Evolutionary conservation across 1,140 invertebrate species (phyloP), one percentile per base, ranked within the genome.

Genomic region (Drosophila albomicans): DNA sequence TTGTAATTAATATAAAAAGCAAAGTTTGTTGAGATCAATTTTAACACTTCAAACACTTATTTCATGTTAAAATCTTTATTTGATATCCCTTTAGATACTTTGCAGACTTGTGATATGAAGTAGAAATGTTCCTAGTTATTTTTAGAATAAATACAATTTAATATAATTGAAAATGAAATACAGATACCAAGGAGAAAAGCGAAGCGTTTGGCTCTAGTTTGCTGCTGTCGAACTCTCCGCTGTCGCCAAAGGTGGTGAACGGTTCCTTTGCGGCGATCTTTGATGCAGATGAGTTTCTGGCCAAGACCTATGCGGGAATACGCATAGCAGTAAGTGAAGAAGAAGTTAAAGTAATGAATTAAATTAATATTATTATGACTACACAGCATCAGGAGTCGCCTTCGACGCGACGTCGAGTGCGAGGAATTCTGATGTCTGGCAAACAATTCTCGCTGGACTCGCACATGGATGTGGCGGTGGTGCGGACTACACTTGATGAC

Each of bases 191-290:
- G 67, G 95, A 96, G 82, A 94, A 95, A 72, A 97, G 96, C 82
- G 96, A 96, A 69, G 95, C 97, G 52, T 99, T 99, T 88, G 98
- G 98, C 7, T 98, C 98, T 11, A 99, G 98, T 92, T 94, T 98
- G 1, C 93, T 99, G 13, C 93, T 99, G 25, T 96, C 98, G 7
- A 99, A 99, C 92, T 97, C 97, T 20, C 98, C 98, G 1, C 98
- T 99, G 96, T 99, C 98, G 25, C 98, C 98, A 0, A 99, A 99
- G 93, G 97, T 99, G 15, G 97, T 99, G 5, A 99, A 99, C 85
- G 98, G 98, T 0, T 99, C 97, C 75, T 99, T 98, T 93, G 98
- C 97, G 0, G 98, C 98, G 5, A 96, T 99, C 69, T 98, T 98
- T 86, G 98, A 99, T 89, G 96, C 96, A 35, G 96, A 95, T 59